A percentile compares a stretch with the other conserved stretches of the same genome.
These are phyloP conservation scores for Pyralis farinalis DNA, from an alignment of 2,888 invertebrate species.

Conservation along the genomic window DNA sequence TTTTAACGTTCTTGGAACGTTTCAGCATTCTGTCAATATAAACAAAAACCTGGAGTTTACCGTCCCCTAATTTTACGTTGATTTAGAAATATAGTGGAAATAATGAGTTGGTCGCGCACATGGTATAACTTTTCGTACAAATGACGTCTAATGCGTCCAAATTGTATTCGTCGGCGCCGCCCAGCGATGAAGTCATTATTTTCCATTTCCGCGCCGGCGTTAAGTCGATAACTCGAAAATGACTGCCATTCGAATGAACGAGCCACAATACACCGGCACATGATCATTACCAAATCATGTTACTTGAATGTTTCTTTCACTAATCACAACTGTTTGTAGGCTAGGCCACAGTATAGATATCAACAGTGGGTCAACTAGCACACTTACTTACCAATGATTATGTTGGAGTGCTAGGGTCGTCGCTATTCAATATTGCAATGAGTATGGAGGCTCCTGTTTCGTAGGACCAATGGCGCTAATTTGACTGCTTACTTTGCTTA, in stretches of 20 bases:
- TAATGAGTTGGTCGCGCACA: slow-evolving; percentile 29
- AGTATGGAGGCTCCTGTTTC: no score
- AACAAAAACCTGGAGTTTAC: not conserved
- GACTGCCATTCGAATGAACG: slow-evolving; percentile 65
- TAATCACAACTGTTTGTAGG: slow-evolving; percentile 8
- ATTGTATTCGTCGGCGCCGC: slow-evolving; percentile 64
- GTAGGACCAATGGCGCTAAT: no score
- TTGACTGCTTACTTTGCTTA: no score
- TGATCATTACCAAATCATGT: slow-evolving; percentile 64
- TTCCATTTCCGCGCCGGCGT: slow-evolving; percentile 72
- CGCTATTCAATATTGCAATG: no score
- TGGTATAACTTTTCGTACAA: slow-evolving; percentile 50
- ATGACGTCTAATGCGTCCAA: slow-evolving; percentile 67
- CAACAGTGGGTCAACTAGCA: no score
- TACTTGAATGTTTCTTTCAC: slow-evolving; percentile 30
- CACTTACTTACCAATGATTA: no score
- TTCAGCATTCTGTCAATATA: no score
- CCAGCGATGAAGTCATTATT: slow-evolving; percentile 76
- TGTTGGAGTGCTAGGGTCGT: no score
- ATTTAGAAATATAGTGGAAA: slow-evolving; percentile 6
- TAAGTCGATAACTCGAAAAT: slow-evolving; percentile 80
- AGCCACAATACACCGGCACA: slow-evolving; percentile 52
- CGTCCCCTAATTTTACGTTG: not conserved
- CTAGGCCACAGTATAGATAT: no score
- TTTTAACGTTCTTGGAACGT: no score